Evolutionary conservation across 2,113 vertebrate genomes (phyloP).

Genomic region (Lethenteron camtschaticum): DNA sequence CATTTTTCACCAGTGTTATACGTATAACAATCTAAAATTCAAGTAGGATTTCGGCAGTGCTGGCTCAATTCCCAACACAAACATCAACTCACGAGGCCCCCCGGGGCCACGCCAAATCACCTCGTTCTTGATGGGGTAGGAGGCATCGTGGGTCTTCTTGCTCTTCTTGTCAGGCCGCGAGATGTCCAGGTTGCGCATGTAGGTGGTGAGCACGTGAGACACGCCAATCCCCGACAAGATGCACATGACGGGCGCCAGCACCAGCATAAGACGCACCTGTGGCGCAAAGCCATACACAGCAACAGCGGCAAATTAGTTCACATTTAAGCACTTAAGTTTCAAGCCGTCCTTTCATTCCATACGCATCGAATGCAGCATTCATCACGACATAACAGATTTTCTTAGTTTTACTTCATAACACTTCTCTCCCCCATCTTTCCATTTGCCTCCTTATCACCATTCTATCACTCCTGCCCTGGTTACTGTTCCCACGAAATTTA

Average conservation of each 20-base stretch:
- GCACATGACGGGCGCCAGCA: slow-evolving; percentile 91
- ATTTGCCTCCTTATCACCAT: too few relatives aligned
- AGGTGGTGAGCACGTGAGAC: slow-evolving; percentile 83
- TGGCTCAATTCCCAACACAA: not conserved
- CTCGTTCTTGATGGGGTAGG: slow-evolving; percentile 95
- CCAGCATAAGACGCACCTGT: slow-evolving; percentile 89
- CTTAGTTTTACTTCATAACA: too few relatives aligned
- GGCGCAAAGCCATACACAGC: not conserved
- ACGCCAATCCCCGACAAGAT: slow-evolving; percentile 90
- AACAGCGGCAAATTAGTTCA: too few relatives aligned
- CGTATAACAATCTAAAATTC: too few relatives aligned
- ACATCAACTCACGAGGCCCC: not conserved
- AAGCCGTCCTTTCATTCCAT: too few relatives aligned
- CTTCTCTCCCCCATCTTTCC: too few relatives aligned
- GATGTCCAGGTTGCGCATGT: slow-evolving; percentile 96
- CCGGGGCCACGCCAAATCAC: slow-evolving; percentile 16
- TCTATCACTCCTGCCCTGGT: too few relatives aligned
- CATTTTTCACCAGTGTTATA: too few relatives aligned
- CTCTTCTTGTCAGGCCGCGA: slow-evolving; percentile 75
- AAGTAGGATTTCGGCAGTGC: not conserved
- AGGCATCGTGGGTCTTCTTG: slow-evolving; percentile 87
- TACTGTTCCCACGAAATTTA: too few relatives aligned
- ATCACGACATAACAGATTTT: too few relatives aligned
- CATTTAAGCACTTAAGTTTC: too few relatives aligned
- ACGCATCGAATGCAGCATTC: too few relatives aligned